phyloP scores from a whole-genome alignment of 2,888 invertebrate genomes.

The Chaetogeoica ovagalla region DNA sequence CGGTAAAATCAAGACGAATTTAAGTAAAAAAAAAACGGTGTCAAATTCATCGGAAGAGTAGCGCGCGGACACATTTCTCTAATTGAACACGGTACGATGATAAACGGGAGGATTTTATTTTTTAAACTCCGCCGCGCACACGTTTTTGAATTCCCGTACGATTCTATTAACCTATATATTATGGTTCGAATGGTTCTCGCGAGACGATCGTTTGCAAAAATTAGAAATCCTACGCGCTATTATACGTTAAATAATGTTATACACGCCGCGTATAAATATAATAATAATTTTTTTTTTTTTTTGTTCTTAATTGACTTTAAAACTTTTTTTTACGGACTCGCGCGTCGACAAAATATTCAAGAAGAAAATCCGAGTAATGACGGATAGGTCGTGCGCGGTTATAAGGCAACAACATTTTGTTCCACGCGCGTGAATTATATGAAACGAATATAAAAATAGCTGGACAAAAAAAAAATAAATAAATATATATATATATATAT shows the following conservation, averaged over 20 bases:
- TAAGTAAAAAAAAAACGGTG: constrained; percentile 29
- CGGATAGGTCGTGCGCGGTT: no score
- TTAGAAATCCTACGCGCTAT: background rate
- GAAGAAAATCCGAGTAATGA: no score
- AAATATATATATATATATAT: no score
- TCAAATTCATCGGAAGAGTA: constrained; percentile 7
- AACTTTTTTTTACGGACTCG: constrained; percentile 21
- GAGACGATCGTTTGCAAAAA: constrained; percentile 10
- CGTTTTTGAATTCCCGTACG: background rate
- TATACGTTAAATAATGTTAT: background rate
- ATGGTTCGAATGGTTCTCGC: constrained; percentile 1
- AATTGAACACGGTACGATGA: background rate
- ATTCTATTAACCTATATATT: background rate
- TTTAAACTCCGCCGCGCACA: background rate
- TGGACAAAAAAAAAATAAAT: no score
- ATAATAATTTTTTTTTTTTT: no score
- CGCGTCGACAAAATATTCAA: background rate
- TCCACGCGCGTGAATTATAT: background rate
- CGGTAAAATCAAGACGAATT: constrained; percentile 7
- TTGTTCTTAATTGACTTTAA: constrained; percentile 31
- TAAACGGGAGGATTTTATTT: constrained; percentile 15
- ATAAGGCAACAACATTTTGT: no score
- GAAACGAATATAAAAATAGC: background rate
- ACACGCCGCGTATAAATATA: background rate
- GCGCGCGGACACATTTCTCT: background rate